phyloP scores from a whole-genome alignment of 2,888 invertebrate species.

The Callosobruchus maculatus region DNA sequence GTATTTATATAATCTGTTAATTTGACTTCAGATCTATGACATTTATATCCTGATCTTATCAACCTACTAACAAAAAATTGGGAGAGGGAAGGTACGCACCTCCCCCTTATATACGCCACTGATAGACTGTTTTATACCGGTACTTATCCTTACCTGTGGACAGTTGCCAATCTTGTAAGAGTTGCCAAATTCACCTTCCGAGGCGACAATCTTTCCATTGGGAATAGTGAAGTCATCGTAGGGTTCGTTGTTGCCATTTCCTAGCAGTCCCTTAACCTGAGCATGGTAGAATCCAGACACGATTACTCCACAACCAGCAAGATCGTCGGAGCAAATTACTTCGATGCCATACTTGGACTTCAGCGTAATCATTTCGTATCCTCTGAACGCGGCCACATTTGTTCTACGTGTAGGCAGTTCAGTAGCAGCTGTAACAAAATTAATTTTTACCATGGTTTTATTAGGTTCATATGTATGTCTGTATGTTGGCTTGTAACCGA shows the following conservation, averaged over 20 bases:
- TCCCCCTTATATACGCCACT: too few species aligned
- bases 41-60: too few species aligned
- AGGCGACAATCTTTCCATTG: slow-evolving; percentile 62
- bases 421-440: slow-evolving; percentile 50
- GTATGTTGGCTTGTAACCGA: too few species aligned
- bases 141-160: slow-evolving; percentile 33
- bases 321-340: slow-evolving; percentile 59
- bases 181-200: slow-evolving; percentile 66
- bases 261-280: slow-evolving; percentile 80
- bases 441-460: too few species aligned
- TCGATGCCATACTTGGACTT: slow-evolving; percentile 62
- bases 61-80: too few species aligned
- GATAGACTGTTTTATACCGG: too few species aligned
- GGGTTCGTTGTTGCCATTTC: slow-evolving; percentile 85
- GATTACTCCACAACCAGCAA: slow-evolving; percentile 66
- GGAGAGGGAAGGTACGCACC: too few species aligned
- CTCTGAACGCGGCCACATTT: slow-evolving; percentile 61
- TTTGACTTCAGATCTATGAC: too few species aligned
- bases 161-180: slow-evolving; percentile 69
- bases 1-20: too few species aligned
- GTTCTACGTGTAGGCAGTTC: slow-evolving; percentile 71
- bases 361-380: slow-evolving; percentile 56
- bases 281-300: slow-evolving; percentile 85
- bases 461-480: too few species aligned
- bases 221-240: slow-evolving; percentile 78